Conservation (phyloP, 2,797 vertebrate species). For the Sparidentex hasta region DNA sequence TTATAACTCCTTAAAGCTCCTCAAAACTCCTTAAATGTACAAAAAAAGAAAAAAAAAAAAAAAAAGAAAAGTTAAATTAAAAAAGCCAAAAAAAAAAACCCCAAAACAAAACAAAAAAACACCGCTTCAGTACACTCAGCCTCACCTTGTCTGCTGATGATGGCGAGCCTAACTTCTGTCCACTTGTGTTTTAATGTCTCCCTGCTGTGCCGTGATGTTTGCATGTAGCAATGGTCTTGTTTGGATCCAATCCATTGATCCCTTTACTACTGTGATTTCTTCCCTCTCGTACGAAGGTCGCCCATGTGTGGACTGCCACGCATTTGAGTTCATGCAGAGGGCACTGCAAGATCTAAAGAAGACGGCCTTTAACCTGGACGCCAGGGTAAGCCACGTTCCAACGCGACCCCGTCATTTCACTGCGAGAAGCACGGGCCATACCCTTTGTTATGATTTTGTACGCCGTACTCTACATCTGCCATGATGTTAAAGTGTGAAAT, state of each 20-base stretch:
- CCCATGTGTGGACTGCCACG: slow-evolving; percentile 96
- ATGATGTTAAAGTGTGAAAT: background rate
- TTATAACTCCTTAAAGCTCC: background rate
- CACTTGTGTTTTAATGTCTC: too few species aligned
- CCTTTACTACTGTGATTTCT: background rate
- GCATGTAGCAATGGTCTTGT: too few species aligned
- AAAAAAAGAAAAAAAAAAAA: too few species aligned
- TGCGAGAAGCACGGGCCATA: background rate
- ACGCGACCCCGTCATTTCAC: too few species aligned
- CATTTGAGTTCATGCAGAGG: slow-evolving; percentile 98
- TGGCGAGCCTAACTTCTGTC: too few species aligned
- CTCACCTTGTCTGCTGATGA: too few species aligned
- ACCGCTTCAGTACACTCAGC: background rate
- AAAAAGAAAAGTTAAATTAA: background rate
- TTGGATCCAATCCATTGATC: too few species aligned
- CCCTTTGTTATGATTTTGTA: background rate
- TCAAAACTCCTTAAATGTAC: too few species aligned
- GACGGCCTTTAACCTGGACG: slow-evolving; percentile 92
- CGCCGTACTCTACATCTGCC: background rate
- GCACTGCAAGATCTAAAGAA: slow-evolving; percentile 95
- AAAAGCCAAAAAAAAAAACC: background rate
- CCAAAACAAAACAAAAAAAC: too few species aligned
- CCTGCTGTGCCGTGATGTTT: too few species aligned
- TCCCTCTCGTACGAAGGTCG: slow-evolving; percentile 84
- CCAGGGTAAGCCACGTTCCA: slow-evolving; percentile 83